Base-by-base conservation (phyloP, 2,888 invertebrate species). In the Eumacrocentrus americanus region DNA sequence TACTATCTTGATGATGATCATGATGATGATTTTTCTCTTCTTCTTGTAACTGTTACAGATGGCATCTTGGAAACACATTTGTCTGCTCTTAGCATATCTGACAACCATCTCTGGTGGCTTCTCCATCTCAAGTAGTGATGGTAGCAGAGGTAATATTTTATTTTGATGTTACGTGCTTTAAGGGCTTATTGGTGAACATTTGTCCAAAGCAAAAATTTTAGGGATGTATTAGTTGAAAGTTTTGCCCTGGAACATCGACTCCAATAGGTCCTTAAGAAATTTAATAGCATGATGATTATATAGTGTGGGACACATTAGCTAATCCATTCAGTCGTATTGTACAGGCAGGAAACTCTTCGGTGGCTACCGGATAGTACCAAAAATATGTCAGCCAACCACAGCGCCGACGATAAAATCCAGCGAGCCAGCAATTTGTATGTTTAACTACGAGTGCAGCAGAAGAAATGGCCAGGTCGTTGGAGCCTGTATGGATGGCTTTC, bases 401-500 rank as follows among this genome's bases (percentile, higher is more conserved):
- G 83, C 88, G 16, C 84, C 83, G 35, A 76, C 83, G 67, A 83
- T 85, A 44, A 86, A 88, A 70, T 82, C 84, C 3, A 83, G 84
- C 69, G 89, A 90, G 0, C 89, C 89, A 38, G 91, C 90, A 37
- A 89, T 93, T 73, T 95, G 95, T 81, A 95, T 95, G 95, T 95
- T 95, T 83, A 94, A 95, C 82, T 92, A 93, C 74, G 94, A 95
- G 77, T 95, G 95, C 76, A 84, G 85, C 0, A 89, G 89, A 69
- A 83, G 91, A 64, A 88, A 87, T 0, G 95, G 95, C 0, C 88
- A 90, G 75, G 90, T 94, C 67, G 91, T 95, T 0, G 94, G 94
- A 0, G 90, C 94, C 0, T 95, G 95, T 75, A 92, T 94, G 90
- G 94, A 95, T 73, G 93, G 95, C 0, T 93, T 93, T 77, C 84